phyloP scores from a whole-genome alignment of 2,888 invertebrate genomes.

The Polia nebulosa region DNA sequence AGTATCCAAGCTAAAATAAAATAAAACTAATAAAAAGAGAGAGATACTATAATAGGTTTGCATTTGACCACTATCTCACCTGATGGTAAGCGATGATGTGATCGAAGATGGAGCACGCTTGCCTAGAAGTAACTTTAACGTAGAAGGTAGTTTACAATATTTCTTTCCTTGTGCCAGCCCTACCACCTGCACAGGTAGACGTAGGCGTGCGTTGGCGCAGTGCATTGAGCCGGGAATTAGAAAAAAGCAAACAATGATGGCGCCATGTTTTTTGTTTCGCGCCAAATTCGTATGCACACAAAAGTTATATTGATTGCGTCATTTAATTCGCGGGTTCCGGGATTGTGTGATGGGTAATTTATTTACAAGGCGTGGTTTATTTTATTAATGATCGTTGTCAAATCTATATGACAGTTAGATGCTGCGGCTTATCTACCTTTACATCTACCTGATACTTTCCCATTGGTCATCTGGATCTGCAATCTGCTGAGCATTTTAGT shows the following conservation, averaged over 20 bases:
- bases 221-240: conserved; percentile 63
- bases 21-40: no score
- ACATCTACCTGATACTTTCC: not conserved
- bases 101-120: no score
- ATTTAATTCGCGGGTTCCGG: conserved; percentile 31
- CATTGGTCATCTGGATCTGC: no score
- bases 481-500: not conserved
- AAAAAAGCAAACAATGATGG: conserved; percentile 69
- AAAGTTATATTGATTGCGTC: conserved; percentile 56
- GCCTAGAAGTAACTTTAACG: no score
- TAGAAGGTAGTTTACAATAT: no score
- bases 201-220: conserved; percentile 69
- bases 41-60: no score
- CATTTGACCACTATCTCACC: no score
- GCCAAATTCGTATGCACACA: conserved; percentile 47
- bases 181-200: conserved; percentile 51
- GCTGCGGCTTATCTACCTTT: not conserved
- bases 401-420: not conserved
- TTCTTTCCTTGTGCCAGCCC: conserved; percentile 44
- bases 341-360: conserved; percentile 10
- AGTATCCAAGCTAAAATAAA: no score
- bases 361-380: not conserved
- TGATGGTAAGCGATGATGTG: no score
- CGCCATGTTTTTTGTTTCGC: conserved; percentile 66
- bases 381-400: not conserved